These are phyloP conservation scores for Onychostruthus taczanowskii DNA, from an alignment of 2,113 vertebrate genomes.

Conservation along the genomic window DNA sequence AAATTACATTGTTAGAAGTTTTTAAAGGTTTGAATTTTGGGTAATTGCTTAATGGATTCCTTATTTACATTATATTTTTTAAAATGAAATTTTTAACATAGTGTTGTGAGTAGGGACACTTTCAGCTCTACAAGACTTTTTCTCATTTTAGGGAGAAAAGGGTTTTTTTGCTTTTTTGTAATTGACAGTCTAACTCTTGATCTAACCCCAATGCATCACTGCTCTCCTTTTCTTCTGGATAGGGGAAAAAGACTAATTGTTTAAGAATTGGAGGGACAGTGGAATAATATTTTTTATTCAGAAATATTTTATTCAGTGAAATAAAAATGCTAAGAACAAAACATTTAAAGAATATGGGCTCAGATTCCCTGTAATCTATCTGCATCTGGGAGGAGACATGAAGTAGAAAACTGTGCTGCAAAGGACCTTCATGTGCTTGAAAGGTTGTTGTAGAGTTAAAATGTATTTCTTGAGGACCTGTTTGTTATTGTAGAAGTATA, in stretches of 20 bases:
- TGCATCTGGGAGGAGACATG: slow-evolving; percentile 39
- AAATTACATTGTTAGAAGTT: neutral
- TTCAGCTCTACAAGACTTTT: neutral
- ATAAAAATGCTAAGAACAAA: slow-evolving; percentile 32
- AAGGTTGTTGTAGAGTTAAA: slow-evolving; percentile 34
- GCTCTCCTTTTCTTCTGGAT: neutral
- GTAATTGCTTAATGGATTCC: neutral
- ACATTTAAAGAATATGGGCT: slow-evolving; percentile 41
- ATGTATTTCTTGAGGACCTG: slow-evolving; percentile 5
- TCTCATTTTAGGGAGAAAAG: neutral
- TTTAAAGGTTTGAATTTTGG: neutral
- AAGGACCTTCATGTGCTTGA: slow-evolving; percentile 23
- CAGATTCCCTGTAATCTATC: slow-evolving; percentile 44
- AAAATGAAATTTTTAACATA: neutral
- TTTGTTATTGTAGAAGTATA: neutral
- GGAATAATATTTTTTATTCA: neutral
- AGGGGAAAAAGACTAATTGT: neutral
- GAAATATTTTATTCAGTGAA: neutral
- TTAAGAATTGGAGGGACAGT: neutral
- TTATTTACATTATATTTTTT: neutral
- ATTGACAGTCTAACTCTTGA: neutral
- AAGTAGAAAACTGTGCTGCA: slow-evolving; percentile 4
- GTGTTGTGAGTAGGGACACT: neutral
- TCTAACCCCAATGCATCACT: neutral
- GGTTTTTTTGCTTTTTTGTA: neutral